Evolutionary conservation across 2,888 invertebrate genomes (phyloP).

Genomic region (Nephrocerus scutellatus): DNA sequence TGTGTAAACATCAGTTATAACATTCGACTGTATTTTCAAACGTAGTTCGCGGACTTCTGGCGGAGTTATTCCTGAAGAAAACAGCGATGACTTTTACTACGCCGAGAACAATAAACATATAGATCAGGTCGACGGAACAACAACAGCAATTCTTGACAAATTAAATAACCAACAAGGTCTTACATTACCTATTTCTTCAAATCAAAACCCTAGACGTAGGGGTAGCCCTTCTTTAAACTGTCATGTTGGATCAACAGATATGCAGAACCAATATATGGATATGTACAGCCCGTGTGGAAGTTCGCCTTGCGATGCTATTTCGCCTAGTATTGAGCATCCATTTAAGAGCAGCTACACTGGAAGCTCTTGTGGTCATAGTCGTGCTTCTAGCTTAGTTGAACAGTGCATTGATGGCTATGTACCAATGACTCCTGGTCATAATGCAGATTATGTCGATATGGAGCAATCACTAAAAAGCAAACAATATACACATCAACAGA

Average conservation of each 20-base stretch:
- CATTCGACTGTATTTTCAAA: constrained; percentile 3
- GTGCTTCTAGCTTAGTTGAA: constrained; percentile 56
- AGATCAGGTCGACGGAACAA: constrained; percentile 8
- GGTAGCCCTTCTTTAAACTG: constrained; percentile 12
- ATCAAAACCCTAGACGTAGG: not conserved
- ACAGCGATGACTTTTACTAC: constrained; percentile 47
- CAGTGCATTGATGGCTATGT: constrained; percentile 55
- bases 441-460: constrained; percentile 57
- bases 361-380: constrained; percentile 54
- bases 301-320: constrained; percentile 51
- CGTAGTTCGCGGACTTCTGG: constrained; percentile 25
- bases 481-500: no score
- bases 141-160: constrained; percentile 15
- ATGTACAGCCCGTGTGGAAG: constrained; percentile 52
- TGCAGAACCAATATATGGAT: constrained; percentile 44
- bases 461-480: constrained; percentile 40
- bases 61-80: constrained; percentile 56
- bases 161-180: constrained; percentile 18
- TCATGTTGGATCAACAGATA: constrained; percentile 20
- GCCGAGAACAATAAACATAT: constrained; percentile 22
- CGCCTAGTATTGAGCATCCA: constrained; percentile 43
- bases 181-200: constrained; percentile 11
- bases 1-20: not conserved
- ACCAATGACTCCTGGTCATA: constrained; percentile 56
- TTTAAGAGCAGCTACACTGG: constrained; percentile 32